Conservation (phyloP, 2,797 vertebrate species). For the Varecia variegata region DNA sequence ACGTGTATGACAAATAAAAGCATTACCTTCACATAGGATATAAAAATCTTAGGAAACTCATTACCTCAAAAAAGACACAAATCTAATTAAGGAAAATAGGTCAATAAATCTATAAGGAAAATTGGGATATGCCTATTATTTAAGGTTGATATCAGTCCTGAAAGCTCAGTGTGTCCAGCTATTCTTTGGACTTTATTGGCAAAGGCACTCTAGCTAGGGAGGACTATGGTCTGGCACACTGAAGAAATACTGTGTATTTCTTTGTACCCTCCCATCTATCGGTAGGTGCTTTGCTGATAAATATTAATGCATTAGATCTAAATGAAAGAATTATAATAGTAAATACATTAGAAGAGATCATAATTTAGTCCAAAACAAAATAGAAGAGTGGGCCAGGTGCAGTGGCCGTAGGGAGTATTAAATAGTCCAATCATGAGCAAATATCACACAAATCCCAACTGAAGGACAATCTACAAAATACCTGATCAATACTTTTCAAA, state of each 20-base stretch:
- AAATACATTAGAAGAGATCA: background rate
- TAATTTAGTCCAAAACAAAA: background rate
- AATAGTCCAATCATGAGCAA: background rate
- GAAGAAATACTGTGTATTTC: background rate
- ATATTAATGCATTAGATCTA: background rate
- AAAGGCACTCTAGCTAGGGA: background rate
- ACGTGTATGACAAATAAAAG: background rate
- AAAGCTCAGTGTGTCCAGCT: background rate
- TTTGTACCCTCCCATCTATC: background rate
- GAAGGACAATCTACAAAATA: background rate
- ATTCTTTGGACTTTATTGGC: background rate
- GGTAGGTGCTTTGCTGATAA: background rate
- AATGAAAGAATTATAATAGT: background rate
- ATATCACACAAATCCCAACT: background rate
- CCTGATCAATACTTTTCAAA: background rate
- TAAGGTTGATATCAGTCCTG: background rate
- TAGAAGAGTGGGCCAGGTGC: background rate
- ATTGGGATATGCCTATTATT: background rate
- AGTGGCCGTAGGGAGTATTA: too few relatives aligned
- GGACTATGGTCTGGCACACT: background rate
- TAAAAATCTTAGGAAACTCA: background rate
- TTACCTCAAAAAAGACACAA: background rate
- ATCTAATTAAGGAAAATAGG: background rate
- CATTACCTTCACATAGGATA: background rate
- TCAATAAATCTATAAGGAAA: background rate